Conservation (phyloP, 2,888 invertebrate genomes). For the Ormyrus pomaceus region DNA sequence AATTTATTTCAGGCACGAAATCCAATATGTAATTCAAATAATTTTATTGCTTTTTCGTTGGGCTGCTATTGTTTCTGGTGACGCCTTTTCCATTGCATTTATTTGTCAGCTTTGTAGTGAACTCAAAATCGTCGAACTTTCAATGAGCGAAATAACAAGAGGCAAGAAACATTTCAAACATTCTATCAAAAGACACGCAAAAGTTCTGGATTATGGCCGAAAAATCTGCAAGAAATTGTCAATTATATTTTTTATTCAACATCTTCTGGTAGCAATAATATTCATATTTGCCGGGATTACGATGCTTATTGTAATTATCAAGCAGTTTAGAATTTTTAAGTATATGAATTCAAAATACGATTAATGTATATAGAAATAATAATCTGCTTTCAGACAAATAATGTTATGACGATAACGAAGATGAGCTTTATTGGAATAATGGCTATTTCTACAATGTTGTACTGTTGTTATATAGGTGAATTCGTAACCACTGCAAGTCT, state of each 20-base stretch:
- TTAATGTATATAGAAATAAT: neutral
- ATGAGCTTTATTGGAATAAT: neutral
- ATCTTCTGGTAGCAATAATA: neutral
- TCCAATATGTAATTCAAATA: neutral
- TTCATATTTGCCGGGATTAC: neutral
- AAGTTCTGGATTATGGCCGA: conserved; percentile 11
- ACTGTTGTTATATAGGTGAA: conserved; percentile 2
- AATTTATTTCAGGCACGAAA: neutral
- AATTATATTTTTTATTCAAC: conserved; percentile 5
- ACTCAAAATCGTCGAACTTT: neutral
- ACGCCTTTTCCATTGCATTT: neutral
- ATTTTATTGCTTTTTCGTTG: neutral
- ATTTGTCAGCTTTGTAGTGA: conserved; percentile 3
- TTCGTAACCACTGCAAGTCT: neutral
- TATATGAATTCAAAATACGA: neutral
- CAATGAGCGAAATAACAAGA: neutral
- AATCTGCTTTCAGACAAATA: conserved; percentile 1
- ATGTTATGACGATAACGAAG: neutral
- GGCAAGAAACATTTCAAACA: neutral
- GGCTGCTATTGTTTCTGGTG: neutral
- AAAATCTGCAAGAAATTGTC: neutral
- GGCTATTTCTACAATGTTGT: neutral
- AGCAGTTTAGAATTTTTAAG: neutral
- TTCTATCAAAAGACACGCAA: conserved; percentile 3
- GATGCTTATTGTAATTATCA: neutral